Base-by-base conservation (phyloP, 2,888 invertebrate genomes). In the Clepsis dumicolana region DNA sequence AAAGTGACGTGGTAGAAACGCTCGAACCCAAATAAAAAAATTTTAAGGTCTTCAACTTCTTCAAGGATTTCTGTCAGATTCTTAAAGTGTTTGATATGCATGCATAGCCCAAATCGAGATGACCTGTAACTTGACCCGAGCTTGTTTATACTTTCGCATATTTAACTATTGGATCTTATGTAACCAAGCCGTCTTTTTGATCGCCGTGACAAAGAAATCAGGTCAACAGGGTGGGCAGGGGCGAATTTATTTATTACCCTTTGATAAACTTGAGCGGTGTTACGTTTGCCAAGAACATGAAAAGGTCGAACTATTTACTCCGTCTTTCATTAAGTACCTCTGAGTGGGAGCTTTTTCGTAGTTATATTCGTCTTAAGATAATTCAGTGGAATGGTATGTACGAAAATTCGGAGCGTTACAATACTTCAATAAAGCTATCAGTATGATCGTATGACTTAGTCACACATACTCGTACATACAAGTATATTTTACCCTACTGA, bases 301-400 rank as follows among this genome's bases (percentile, higher is more conserved):
- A 62, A 62, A 63, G 67, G 56, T 63, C 62, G 14, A 50, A 62
- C 66, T 54, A 61, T 62, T 61, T 56, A 67, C 56, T 61, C 27
- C 38, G 32, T 35, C 44, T 63, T 63, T 62, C 56, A 57, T 63
- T 57, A 50, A 18, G 48, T 21, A 24, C 5, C 56, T 24, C 61
- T 62, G 62, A 48, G 56, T n/a, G 21, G 38, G 56, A 32, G 38
- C 59, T 56, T 35, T 56, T 32, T n/a, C 41, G 27, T n/a, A n/a
- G 10, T 52, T 44, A 18, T 8, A n/a, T 5, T 44, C 4, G 44
- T 44, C 16, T 44, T 18, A 18, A 18, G 44, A 16, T 44, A 18
- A 18, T 44, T 44, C 4, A 2, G 5, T 4, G 7, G 41, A 16
- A 41, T 4, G 41, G 16, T 16, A 41, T 16, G n/a, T 16, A 29